A percentile compares a stretch with the other conserved stretches of the same genome.
Evolutionary conservation across 2,797 vertebrate species (phyloP).

Genomic region (Holocentrus rufus): DNA sequence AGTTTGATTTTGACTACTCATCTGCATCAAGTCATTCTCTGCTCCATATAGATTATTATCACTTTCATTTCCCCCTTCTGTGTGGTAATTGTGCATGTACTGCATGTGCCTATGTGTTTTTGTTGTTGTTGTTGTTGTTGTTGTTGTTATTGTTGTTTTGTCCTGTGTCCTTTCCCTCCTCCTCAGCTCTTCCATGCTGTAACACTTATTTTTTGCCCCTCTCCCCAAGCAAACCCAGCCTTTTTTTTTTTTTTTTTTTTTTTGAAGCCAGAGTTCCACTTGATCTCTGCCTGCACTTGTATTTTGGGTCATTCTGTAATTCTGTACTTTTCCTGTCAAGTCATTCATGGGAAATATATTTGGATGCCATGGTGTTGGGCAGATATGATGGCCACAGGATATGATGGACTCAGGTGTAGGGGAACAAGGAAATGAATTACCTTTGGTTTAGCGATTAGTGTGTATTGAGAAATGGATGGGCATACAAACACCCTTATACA

Average conservation of each 20-base stretch:
- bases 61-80: too few species aligned
- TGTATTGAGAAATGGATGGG: conserved; percentile 5
- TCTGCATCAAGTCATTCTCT: too few species aligned
- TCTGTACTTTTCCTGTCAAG: conserved; percentile 47
- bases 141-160: too few species aligned
- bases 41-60: too few species aligned
- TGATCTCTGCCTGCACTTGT: conserved; percentile 59
- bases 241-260: conserved; percentile 34
- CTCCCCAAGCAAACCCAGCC: too few species aligned
- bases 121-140: too few species aligned
- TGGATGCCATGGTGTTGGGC: conserved; percentile 20
- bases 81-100: too few species aligned
- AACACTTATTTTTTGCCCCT: background rate
- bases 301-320: conserved; percentile 60
- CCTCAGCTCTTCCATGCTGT: background rate
- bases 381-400: background rate
- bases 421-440: conserved; percentile 26
- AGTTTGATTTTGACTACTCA: too few species aligned
- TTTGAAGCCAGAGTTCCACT: conserved; percentile 54
- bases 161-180: conserved; percentile 11
- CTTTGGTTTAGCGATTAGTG: conserved; percentile 36
- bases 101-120: too few species aligned
- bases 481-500: conserved; percentile 9
- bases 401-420: background rate
- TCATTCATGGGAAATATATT: conserved; percentile 34